Evolutionary conservation across 2,888 invertebrate species (phyloP), one percentile per base, ranked within the genome.

Genomic region (Encarsia formosa): DNA sequence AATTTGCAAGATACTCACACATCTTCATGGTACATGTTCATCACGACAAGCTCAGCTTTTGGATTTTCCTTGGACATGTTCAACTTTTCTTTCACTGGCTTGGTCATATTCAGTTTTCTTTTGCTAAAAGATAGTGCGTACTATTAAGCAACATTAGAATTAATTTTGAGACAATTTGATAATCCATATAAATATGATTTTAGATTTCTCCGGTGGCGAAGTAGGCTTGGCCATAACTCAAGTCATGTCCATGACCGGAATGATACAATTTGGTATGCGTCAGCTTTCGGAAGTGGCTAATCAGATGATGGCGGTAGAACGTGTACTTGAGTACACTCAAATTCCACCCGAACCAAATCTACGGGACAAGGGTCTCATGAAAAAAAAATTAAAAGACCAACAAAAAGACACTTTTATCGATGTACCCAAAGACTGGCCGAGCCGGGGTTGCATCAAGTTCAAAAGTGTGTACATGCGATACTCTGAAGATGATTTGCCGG

Each of bases 271-370:
- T 85, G 90, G 88, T 1, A 87, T 92, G 68, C 77, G 91, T 35
- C 91, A 92, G 76, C 81, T 88, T 55, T 89, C 91, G 0, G 91
- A 92, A 75, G 83, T 86, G 49, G 78, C 85, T 5, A 88, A 87
- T 54, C 86, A 86, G 64, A 79, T 88, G 67, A 87, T 86, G 68
- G 84, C 87, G 4, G 92, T 93, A 0, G 93, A 94, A 76, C 78
- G 94, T 60, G 85, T 93, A 0, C 71, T 90, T 11, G 89, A 92
- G 66, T 94, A 93, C 72, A 82, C 85, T 1, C 76, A 79, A 19
- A 76, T 92, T n/a, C 76, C 81, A 4, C 76, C 78, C 0, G 85
- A 87, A 49, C 31, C 63, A 1, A 71, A 71, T 62, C 24, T 72
- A 2, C 55, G 61, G 2, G 65, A 68, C 6, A 50, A 49, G n/a